Conservation (phyloP, 2,113 vertebrate species). For the Mormyrus lacerda region DNA sequence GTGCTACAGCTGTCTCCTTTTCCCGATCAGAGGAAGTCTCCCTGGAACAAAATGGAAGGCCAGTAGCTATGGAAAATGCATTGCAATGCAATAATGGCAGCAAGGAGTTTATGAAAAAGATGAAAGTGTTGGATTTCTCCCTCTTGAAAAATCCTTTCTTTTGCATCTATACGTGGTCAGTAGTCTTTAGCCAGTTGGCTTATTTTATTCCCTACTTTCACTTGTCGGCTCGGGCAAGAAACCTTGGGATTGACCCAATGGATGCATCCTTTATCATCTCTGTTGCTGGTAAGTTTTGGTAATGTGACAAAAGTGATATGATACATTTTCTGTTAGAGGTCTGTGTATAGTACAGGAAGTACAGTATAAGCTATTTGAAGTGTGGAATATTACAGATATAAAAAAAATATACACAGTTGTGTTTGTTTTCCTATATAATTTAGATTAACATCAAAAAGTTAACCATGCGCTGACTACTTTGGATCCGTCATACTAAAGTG, state of each 20-base stretch:
- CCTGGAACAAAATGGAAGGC: slow-evolving; percentile 45
- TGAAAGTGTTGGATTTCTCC: slow-evolving; percentile 68
- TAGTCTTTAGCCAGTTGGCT: slow-evolving; percentile 84
- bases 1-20: slow-evolving; percentile 29
- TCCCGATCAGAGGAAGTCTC: slow-evolving; percentile 32
- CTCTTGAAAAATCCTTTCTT: slow-evolving; percentile 80
- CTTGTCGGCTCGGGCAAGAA: slow-evolving; percentile 77
- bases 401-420: neutral
- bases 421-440: neutral
- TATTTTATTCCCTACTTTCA: slow-evolving; percentile 87
- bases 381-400: neutral
- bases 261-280: slow-evolving; percentile 84
- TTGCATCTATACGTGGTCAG: slow-evolving; percentile 82
- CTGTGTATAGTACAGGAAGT: neutral
- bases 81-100: slow-evolving; percentile 28
- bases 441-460: neutral
- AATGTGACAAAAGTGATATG: neutral
- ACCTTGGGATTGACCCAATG: slow-evolving; percentile 73
- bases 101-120: slow-evolving; percentile 26
- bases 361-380: neutral
- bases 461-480: neutral
- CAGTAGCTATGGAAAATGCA: slow-evolving; percentile 36
- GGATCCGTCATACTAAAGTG: neutral
- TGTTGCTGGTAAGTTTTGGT: slow-evolving; percentile 69
- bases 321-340: neutral